phyloP scores from a whole-genome alignment of 2,888 invertebrate genomes.

The Sarcophaga subvicina region DNA sequence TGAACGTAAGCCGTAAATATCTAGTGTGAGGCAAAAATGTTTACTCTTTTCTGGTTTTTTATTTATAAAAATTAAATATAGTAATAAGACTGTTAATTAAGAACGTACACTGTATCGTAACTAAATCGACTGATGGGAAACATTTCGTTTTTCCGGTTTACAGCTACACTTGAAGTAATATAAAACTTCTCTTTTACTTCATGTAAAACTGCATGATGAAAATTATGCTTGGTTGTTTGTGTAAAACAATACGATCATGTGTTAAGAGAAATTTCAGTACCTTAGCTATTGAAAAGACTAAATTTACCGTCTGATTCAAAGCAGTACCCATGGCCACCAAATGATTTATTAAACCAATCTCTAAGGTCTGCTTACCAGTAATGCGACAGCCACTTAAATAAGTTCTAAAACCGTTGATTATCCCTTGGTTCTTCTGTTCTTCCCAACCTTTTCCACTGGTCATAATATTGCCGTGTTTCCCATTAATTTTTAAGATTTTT shows the following conservation, averaged over 20 bases:
- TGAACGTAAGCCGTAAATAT: too few relatives aligned
- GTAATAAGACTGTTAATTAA: too few relatives aligned
- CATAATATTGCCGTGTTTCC: conserved; percentile 24
- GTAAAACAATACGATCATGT: conserved; percentile 82
- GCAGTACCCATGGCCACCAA: conserved; percentile 92
- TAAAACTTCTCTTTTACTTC: conserved; percentile 87
- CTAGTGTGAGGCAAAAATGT: too few relatives aligned
- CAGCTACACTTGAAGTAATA: conserved; percentile 85
- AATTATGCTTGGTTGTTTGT: conserved; percentile 86
- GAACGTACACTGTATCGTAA: too few relatives aligned
- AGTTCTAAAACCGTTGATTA: conserved; percentile 93
- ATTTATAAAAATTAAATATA: neutral
- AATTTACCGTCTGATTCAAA: conserved; percentile 89
- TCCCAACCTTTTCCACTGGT: conserved; percentile 20
- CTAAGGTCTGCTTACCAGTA: conserved; percentile 88
- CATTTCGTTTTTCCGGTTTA: too few relatives aligned
- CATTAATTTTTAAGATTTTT: conserved; percentile 10
- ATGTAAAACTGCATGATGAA: conserved; percentile 86
- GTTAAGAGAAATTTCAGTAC: conserved; percentile 85
- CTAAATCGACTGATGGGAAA: too few relatives aligned
- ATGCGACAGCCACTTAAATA: conserved; percentile 91
- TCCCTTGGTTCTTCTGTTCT: conserved; percentile 84
- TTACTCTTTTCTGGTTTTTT: neutral
- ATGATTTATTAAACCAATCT: conserved; percentile 91
- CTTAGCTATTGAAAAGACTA: conserved; percentile 89